These are phyloP conservation scores for Apantesis nais DNA, from an alignment of 2,888 invertebrate genomes.

Conservation along the genomic window DNA sequence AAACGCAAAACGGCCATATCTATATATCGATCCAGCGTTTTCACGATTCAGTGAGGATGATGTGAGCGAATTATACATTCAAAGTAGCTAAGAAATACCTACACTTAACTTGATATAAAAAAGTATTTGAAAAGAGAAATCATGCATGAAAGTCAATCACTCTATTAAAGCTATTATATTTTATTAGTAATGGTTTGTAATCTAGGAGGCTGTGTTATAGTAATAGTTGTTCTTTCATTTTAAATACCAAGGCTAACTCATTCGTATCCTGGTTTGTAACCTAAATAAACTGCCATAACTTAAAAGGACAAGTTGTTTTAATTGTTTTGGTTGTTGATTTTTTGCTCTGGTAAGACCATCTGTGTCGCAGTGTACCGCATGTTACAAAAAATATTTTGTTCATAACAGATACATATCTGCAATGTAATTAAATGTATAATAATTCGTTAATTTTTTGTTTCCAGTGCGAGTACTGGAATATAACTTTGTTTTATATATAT, in stretches of 20 bases:
- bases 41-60: neutral
- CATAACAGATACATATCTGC: slow-evolving; percentile 18
- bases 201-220: slow-evolving; percentile 15
- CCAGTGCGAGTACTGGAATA: slow-evolving; percentile 2
- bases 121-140: neutral
- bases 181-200: slow-evolving; percentile 32
- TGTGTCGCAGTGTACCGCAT: neutral
- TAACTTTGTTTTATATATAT: too few species aligned
- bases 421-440: slow-evolving; percentile 19
- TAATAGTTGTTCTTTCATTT: slow-evolving; percentile 31
- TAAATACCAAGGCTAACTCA: slow-evolving; percentile 48
- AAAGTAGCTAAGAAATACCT: neutral
- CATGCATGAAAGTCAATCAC: neutral
- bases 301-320: slow-evolving; percentile 16
- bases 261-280: slow-evolving; percentile 46
- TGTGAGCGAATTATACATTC: neutral
- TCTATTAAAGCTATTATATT: neutral
- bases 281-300: slow-evolving; percentile 24
- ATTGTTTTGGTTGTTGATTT: neutral
- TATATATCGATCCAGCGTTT: neutral
- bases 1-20: neutral
- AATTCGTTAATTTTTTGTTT: slow-evolving; percentile 19
- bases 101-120: neutral
- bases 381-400: slow-evolving; percentile 20
- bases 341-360: neutral